A percentile compares a stretch with the other conserved stretches of the same genome.
phyloP scores from a whole-genome alignment of 1,140 invertebrate genomes.

The Brachionus asplanchnoidis region DNA sequence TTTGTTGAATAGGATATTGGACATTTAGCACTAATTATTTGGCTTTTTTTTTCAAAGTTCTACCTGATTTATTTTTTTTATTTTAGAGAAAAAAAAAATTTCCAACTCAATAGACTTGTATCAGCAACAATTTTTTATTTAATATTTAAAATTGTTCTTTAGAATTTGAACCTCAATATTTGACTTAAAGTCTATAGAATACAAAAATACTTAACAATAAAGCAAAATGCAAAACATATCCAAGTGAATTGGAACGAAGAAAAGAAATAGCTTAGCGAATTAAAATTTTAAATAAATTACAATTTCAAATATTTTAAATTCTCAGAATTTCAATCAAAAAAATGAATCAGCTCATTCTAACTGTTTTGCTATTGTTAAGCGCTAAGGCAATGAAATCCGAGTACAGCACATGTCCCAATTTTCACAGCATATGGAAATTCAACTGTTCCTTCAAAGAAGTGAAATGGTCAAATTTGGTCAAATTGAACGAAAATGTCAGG shows the following conservation, averaged over 20 bases:
- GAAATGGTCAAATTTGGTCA: neutral
- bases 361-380: neutral
- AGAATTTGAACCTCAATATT: constrained; percentile 27
- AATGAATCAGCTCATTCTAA: neutral
- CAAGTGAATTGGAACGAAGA: neutral
- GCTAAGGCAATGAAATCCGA: neutral
- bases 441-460: neutral
- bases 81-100: neutral
- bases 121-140: neutral
- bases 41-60: neutral
- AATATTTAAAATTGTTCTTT: neutral
- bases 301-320: neutral
- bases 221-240: neutral
- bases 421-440: neutral
- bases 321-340: neutral
- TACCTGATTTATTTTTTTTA: neutral
- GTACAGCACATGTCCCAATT: neutral
- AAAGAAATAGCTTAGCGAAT: neutral
- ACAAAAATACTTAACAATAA: neutral
- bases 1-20: neutral
- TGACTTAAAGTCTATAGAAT: neutral
- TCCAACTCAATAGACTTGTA: neutral
- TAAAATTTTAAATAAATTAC: neutral
- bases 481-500: neutral
- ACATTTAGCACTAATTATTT: neutral